phyloP scores from a whole-genome alignment of 2,113 vertebrate genomes.

The Otis tarda region DNA sequence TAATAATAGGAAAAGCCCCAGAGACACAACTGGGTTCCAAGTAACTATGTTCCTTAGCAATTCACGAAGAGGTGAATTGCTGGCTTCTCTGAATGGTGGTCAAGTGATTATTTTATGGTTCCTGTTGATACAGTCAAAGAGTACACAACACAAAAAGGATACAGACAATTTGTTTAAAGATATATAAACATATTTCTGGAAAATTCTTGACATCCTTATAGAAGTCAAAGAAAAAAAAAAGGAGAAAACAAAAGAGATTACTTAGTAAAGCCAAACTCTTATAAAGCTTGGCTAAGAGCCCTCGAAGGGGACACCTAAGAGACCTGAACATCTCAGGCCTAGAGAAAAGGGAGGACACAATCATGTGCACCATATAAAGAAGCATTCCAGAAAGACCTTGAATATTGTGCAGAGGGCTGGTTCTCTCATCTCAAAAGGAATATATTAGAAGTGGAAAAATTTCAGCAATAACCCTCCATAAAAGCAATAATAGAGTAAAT shows the following conservation, averaged over 20 bases:
- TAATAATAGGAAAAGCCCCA: not conserved
- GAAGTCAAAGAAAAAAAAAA: not conserved
- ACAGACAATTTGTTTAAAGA: not conserved
- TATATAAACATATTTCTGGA: not conserved
- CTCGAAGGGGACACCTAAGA: not conserved
- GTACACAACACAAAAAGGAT: not conserved
- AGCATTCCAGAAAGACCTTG: not conserved
- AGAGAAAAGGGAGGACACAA: not conserved
- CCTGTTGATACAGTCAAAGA: not conserved
- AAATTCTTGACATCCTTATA: not conserved
- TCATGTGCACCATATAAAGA: not conserved
- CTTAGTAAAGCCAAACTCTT: not conserved
- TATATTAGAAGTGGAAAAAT: not conserved
- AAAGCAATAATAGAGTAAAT: not conserved
- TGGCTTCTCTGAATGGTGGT: not conserved
- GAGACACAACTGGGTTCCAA: not conserved
- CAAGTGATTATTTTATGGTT: not conserved
- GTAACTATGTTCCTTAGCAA: not conserved
- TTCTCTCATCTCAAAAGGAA: not conserved
- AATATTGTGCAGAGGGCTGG: not conserved
- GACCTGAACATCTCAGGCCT: not conserved
- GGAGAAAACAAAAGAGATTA: not conserved
- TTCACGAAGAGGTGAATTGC: not conserved
- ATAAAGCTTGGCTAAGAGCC: not conserved
- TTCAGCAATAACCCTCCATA: not conserved